A percentile compares a stretch with the other conserved stretches of the same genome.
These are phyloP conservation scores for Anhinga anhinga DNA, from an alignment of 2,113 vertebrate genomes.

Conservation along the genomic window DNA sequence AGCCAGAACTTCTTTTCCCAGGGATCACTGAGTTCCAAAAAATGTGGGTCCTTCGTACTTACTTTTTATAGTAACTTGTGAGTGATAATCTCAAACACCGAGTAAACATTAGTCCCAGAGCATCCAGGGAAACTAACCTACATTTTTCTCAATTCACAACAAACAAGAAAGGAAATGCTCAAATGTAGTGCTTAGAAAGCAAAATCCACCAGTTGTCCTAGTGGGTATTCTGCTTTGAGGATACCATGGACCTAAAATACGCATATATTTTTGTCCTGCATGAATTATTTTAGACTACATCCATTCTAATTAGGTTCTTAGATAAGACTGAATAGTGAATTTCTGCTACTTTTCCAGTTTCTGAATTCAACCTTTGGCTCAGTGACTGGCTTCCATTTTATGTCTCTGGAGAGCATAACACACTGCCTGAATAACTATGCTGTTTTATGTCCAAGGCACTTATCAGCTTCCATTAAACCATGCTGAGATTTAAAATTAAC, in stretches of 20 bases:
- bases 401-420: not conserved
- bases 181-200: not conserved
- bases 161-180: not conserved
- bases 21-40: not conserved
- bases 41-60: not conserved
- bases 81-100: not conserved
- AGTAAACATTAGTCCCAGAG: not conserved
- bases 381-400: not conserved
- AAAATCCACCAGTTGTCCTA: not conserved
- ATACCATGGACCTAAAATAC: not conserved
- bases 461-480: not conserved
- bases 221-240: not conserved
- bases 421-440: not conserved
- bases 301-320: not conserved
- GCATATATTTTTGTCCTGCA: not conserved
- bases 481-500: not conserved
- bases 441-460: not conserved
- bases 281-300: not conserved
- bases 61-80: not conserved
- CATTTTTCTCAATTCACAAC: not conserved
- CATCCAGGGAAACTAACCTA: not conserved
- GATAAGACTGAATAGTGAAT: not conserved
- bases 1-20: not conserved
- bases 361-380: conserved; percentile 1
- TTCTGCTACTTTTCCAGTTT: not conserved